Evolutionary conservation across 2,797 vertebrate species (phyloP).

Genomic region (Enteromius radiatus): DNA sequence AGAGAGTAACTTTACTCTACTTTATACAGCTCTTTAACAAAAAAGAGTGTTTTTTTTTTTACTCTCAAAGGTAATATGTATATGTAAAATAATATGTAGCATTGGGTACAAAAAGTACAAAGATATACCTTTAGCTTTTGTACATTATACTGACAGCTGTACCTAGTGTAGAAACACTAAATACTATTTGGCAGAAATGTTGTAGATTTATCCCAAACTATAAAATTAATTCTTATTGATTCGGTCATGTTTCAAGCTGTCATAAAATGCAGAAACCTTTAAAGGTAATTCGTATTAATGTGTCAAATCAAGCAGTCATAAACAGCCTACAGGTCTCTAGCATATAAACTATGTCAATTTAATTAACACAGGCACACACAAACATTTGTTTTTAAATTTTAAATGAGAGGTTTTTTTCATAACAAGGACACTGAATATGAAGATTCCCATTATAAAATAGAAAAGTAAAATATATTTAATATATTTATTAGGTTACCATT

Average conservation of each 20-base stretch:
- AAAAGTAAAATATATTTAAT: background rate
- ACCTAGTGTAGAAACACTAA: background rate
- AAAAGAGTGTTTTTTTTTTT: background rate
- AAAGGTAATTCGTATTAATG: background rate
- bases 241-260: background rate
- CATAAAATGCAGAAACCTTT: background rate
- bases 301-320: background rate
- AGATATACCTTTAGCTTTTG: background rate
- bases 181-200: background rate
- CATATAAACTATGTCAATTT: background rate
- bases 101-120: background rate
- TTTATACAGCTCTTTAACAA: background rate
- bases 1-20: background rate
- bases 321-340: background rate
- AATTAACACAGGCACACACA: background rate
- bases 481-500: background rate
- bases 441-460: background rate
- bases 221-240: background rate
- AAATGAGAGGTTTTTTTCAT: background rate
- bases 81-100: background rate
- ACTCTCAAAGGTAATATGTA: background rate
- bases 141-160: background rate
- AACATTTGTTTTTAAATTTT: too few species aligned
- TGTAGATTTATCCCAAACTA: background rate
- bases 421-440: background rate